Evolutionary conservation across 2,113 vertebrate species (phyloP), one percentile per base, ranked within the genome.

Genomic region (Panthera uncia): DNA sequence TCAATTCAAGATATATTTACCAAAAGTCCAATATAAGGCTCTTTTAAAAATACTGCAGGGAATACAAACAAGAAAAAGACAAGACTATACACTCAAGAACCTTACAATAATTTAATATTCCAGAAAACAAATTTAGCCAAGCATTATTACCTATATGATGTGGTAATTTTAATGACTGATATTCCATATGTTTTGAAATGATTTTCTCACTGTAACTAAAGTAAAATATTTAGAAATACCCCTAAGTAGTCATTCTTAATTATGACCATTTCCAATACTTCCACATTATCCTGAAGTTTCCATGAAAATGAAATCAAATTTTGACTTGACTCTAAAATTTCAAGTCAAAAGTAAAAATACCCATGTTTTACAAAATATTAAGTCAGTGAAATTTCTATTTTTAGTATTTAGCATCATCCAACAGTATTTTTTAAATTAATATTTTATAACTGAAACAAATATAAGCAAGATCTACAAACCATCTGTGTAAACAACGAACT

Each of bases 1-100:
- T 91, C 55, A 73, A 95, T 94, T 94, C n/a, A 97, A 95, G 55
- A 92, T 50, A 93, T 13, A 94, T 50, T 96, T 92, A 80, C 12
- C 33, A 96, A 88, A 94, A 80, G 29, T 92, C 50, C 38, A 94
- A 73, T 10, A 50, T 36, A 95, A 73, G 29, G 16, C 18, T 95
- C 29, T 96, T 96, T 91, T 92, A 63, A 96, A 95, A 89, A 80
- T n/a, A 95, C 48, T 71, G 9, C 1, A 94, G 50, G 50, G 45
- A 38, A 80, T 23, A 91, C 18, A 94, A 63, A n/a, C 16, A 81
- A 81, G 45, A 66, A 9, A 57, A 92, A 96, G 65, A 83, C 1
- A 84, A 91, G 48, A 55, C 27, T 82, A 48, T 65, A 48, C 4
- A 63, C 21, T 82, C 65, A 78, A 81, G 29, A 21, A 79, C 12